phyloP scores from a whole-genome alignment of 2,888 invertebrate species.

The Andrena camellia region DNA sequence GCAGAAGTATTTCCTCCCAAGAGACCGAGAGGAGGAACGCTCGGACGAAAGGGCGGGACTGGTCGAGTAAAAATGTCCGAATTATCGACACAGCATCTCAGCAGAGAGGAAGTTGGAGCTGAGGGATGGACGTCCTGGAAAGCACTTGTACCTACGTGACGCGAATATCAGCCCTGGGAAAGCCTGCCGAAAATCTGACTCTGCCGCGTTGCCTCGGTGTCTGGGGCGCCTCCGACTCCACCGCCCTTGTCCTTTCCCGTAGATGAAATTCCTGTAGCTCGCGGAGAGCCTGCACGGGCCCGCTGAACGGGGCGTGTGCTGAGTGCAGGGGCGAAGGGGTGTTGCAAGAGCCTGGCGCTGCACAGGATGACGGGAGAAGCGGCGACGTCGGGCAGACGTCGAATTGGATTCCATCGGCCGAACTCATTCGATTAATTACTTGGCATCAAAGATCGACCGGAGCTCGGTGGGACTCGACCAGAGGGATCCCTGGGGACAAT shows the following conservation, averaged over 20 bases:
- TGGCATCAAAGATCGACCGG: constrained; percentile 30
- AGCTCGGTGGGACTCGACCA: constrained; percentile 12
- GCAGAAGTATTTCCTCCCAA: constrained; percentile 5
- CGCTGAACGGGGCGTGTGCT: not conserved
- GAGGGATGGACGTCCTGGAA: constrained; percentile 16
- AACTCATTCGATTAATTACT: constrained; percentile 61
- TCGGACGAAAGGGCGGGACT: not conserved
- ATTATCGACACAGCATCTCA: constrained; percentile 40
- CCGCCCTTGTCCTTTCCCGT: no score
- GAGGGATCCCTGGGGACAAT: constrained; percentile 42
- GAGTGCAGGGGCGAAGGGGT: not conserved
- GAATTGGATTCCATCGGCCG: constrained; percentile 44
- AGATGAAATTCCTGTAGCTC: no score
- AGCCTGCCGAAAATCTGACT: constrained; percentile 11
- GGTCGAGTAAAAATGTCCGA: constrained; percentile 34
- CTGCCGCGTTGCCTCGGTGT: not conserved
- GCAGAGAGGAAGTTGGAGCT: not conserved
- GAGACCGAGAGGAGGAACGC: not conserved
- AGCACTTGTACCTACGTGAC: constrained; percentile 33
- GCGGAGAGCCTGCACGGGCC: no score
- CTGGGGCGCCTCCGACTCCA: no score
- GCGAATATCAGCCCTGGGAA: not conserved
- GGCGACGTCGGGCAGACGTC: constrained; percentile 15
- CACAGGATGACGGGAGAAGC: not conserved
- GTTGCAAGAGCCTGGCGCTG: not conserved